Percentiles rank a stretch among this genome's conserved stretches.
These are phyloP conservation scores for Rhincodon typus DNA, from an alignment of 2,797 vertebrate species.

Conservation along the genomic window DNA sequence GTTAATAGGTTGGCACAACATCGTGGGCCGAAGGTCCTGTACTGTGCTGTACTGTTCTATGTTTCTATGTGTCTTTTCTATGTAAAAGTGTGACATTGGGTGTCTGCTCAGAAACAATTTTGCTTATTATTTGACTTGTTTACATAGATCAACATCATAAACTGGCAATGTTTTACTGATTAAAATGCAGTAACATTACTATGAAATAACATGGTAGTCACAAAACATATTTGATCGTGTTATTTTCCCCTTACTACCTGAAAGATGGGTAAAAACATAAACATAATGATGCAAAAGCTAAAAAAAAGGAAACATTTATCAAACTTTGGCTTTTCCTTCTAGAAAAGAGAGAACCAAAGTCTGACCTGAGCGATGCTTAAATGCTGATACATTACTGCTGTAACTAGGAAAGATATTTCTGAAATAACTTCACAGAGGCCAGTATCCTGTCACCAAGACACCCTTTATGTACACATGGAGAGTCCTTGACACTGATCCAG, in stretches of 20 bases:
- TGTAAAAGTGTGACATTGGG: background rate
- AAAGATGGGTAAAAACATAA: background rate
- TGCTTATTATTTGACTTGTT: constrained; percentile 5
- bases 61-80: no score
- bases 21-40: no score
- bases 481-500: no score
- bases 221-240: background rate
- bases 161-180: background rate
- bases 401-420: no score
- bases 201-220: background rate
- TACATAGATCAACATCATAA: background rate
- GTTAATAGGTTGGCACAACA: no score
- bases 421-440: no score
- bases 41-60: no score
- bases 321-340: background rate
- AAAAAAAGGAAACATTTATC: background rate
- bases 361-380: background rate
- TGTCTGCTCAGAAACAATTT: background rate
- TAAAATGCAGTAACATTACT: background rate
- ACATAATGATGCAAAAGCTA: background rate
- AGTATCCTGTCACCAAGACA: no score
- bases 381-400: no score
- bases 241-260: background rate
- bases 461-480: no score
- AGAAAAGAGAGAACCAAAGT: background rate